These are phyloP conservation scores for Pampus argenteus DNA, from an alignment of 2,797 vertebrate species.

Conservation along the genomic window DNA sequence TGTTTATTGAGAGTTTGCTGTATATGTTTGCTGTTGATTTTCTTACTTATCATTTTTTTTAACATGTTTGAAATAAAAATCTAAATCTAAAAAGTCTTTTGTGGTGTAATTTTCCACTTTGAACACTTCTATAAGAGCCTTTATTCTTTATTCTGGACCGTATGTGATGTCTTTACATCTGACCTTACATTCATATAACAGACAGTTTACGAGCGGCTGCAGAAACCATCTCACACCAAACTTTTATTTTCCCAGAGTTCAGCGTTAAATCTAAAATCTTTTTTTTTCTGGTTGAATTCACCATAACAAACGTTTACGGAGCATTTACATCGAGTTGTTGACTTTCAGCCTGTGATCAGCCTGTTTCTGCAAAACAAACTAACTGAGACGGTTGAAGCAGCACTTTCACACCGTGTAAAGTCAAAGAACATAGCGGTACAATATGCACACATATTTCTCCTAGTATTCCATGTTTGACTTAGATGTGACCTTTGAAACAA, in stretches of 20 bases:
- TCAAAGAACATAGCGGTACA: not conserved
- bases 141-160: constrained; percentile 15
- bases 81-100: too few relatives aligned
- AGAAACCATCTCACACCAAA: not conserved
- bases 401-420: constrained; percentile 45
- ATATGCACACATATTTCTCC: constrained; percentile 59
- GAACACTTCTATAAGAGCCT: constrained; percentile 29
- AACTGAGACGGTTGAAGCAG: not conserved
- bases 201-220: constrained; percentile 8
- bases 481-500: constrained; percentile 80
- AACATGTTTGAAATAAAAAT: too few relatives aligned
- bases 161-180: constrained; percentile 10
- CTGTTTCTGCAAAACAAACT: constrained; percentile 40
- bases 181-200: constrained; percentile 34
- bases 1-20: too few relatives aligned
- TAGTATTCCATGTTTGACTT: constrained; percentile 71
- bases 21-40: too few relatives aligned
- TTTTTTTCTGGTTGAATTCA: not conserved
- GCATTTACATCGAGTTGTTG: constrained; percentile 56
- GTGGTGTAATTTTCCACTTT: not conserved
- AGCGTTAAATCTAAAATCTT: not conserved
- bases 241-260: constrained; percentile 1
- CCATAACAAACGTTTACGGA: constrained; percentile 21
- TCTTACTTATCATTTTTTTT: too few relatives aligned
- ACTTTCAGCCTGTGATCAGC: constrained; percentile 32